phyloP scores from a whole-genome alignment of 2,888 invertebrate species.

The Drosophila hamatofila region DNA sequence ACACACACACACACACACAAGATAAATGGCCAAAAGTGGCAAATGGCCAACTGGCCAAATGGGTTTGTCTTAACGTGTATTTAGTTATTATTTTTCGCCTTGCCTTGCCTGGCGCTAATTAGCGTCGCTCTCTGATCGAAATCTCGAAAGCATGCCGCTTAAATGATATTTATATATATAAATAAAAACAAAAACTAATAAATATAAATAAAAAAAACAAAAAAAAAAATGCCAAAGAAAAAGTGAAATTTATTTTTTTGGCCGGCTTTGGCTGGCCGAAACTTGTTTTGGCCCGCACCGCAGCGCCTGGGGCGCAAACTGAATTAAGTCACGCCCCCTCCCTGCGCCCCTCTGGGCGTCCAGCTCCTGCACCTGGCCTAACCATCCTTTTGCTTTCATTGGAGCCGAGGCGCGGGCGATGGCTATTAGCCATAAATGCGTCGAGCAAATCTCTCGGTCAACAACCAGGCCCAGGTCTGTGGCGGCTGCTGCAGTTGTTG shows the following conservation, averaged over 20 bases:
- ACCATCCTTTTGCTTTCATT: constrained; percentile 76
- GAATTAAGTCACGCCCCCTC: not conserved
- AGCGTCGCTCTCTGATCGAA: constrained; percentile 50
- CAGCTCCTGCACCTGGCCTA: not conserved
- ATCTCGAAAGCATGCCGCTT: constrained; percentile 27
- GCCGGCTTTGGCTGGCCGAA: constrained; percentile 33
- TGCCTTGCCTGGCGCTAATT: constrained; percentile 40
- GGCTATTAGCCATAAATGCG: constrained; percentile 31
- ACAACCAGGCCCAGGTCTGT: constrained; percentile 63
- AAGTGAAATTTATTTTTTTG: constrained; percentile 66
- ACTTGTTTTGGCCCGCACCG: constrained; percentile 44
- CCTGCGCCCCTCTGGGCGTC: not conserved
- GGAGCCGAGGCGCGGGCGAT: constrained; percentile 55
- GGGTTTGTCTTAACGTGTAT: constrained; percentile 15
- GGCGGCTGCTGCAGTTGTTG: constrained; percentile 28
- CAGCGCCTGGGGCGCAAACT: not conserved
- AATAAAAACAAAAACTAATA: constrained; percentile 10
- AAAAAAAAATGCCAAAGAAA: constrained; percentile 44
- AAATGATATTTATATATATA: constrained; percentile 12
- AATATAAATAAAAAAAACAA: constrained; percentile 7
- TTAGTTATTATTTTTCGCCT: constrained; percentile 22
- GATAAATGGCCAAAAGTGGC: constrained; percentile 34
- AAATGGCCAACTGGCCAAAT: constrained; percentile 30
- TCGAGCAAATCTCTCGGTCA: constrained; percentile 64
- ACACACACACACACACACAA: not conserved